These are phyloP conservation scores for Madoqua kirkii DNA, from an alignment of 2,113 vertebrate species.

Conservation along the genomic window DNA sequence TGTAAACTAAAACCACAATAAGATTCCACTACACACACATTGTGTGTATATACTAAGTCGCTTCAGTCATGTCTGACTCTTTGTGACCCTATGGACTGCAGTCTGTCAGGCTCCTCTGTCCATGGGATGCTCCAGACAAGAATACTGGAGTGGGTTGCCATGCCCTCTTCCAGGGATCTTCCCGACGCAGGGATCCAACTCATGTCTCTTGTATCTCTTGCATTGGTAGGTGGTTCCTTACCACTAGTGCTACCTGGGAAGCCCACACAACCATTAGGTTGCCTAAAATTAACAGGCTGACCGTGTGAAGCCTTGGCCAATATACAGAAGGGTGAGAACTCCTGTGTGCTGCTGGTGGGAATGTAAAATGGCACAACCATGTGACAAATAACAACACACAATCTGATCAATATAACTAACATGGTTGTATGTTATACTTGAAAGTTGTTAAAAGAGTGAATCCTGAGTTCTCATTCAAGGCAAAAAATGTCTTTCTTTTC, in stretches of 20 bases:
- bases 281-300: too few relatives aligned
- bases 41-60: not conserved
- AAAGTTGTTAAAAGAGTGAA: not conserved
- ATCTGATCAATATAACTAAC: not conserved
- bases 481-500: not conserved
- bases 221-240: not conserved
- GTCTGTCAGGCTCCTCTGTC: not conserved
- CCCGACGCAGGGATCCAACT: rapidly evolving
- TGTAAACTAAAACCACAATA: not conserved
- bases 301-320: not conserved
- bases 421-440: not conserved
- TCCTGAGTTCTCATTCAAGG: not conserved
- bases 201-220: not conserved
- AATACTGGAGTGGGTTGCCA: not conserved
- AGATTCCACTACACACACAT: rapidly evolving
- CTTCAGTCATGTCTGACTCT: not conserved
- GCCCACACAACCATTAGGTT: rapidly evolving
- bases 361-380: not conserved
- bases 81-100: not conserved
- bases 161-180: not conserved
- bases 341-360: rapidly evolving
- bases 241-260: not conserved
- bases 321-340: not conserved
- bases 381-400: rapidly evolving
- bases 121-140: not conserved